Base-by-base conservation (phyloP, 1,140 invertebrate species). In the Drosophila varians region DNA sequence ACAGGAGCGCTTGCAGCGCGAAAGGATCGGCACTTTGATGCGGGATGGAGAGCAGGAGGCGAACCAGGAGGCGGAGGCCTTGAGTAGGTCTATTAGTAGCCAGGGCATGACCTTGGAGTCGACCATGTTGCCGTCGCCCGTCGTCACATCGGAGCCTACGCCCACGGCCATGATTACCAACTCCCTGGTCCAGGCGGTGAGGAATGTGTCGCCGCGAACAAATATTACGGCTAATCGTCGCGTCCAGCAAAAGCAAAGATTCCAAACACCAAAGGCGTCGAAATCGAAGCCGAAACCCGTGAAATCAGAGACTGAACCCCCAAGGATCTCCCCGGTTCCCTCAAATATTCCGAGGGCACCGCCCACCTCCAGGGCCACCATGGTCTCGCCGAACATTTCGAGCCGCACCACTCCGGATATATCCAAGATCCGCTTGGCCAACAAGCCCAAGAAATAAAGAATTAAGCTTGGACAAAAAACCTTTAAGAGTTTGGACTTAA, bases 21-120 rank as follows among this genome's bases (percentile, higher is more conserved):
- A 77, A 4, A 48, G 58, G 7, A 65, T 86, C 4, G 64, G 26
- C 14, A 48, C 8, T 0, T 0, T 86, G 25, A 68, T 86, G 47
- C 62, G 56, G 7, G 45, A 68, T 2, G 56, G 62, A 0, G 54
- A 76, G 16, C 34, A 54, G 42, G 82, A 86, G 40, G 46, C 62
- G 0, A 60, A 56, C 1, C 47, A 69, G 19, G 62, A 87, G 19
- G 57, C 73, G 0, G 76, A 80, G 8, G 57, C 57, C 1, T 34
- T 86, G 0, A 58, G 76, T 19, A 76, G 73, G 9, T 80, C 72
- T 7, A 87, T 86, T 1, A 87, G 76, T 49, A 34, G 48, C 0
- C 68, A 86, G 47, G 82, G 80, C 46, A 51, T 80, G n/a, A 74
- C 55, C 12, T 19, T 71, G 0, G 7, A 21, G 0, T 53, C 64